Base-by-base conservation (phyloP, 2,888 invertebrate genomes). In the Campaea margaritaria region DNA sequence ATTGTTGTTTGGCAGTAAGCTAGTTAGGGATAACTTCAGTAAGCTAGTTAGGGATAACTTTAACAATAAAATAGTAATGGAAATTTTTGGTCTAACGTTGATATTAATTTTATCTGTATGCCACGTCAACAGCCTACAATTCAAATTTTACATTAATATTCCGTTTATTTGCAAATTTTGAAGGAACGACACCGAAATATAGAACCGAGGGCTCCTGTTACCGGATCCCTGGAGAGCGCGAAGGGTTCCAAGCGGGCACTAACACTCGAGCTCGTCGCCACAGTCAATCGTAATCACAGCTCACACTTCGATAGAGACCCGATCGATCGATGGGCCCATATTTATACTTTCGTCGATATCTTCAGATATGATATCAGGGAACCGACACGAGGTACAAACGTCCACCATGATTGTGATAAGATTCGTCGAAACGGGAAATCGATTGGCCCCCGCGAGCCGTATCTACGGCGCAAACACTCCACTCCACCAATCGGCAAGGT, bases 281-380 rank as follows among this genome's bases (percentile, higher is more conserved):
- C 83, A 75, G 82, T 84, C 79, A 76, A 82, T 81, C 80, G 81
- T 73, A 83, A 89, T 85, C 89, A 89, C 88, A 75, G 82, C 81
- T 79, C 79, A 80, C 85, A 89, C 83, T 88, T 81, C 83, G 90
- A 92, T 88, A 91, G 91, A 91, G 91, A 83, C 83, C 81, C 86
- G 87, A 91, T 91, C 92, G 91, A 92, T 92, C 85, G 90, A 92
- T 90, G 91, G 89, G 83, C 91, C 75, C 89, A 89, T 92, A 92
- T 92, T 91, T 92, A 92, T 92, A 92, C 91, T 85, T 90, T 92
- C 88, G 81, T 87, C 86, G 83, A 87, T 90, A 91, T 91, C 91
- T 89, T 79, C 76, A 81, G 91, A 91, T 91, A 92, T 78, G 85
- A 85, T 92, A 92, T 91, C 92, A 78, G 87, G 80, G 76, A 80